Percentiles rank a stretch among this genome's conserved stretches.
phyloP scores from a whole-genome alignment of 1,140 invertebrate genomes.

The Lepidostoma basale region DNA sequence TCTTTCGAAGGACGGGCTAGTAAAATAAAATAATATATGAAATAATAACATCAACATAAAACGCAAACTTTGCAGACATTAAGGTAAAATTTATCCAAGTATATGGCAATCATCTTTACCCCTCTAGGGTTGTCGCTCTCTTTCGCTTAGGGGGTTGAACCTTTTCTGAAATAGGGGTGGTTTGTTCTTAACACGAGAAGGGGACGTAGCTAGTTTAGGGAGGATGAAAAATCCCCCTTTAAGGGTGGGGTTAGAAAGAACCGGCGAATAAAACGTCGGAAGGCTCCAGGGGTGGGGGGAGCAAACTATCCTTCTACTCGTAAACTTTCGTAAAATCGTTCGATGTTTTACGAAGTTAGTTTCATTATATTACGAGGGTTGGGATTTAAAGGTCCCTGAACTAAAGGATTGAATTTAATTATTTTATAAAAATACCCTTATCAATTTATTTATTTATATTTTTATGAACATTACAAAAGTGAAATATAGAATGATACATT shows the following conservation, averaged over 20 bases:
- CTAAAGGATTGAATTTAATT: too few species aligned
- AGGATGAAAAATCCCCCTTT: neutral
- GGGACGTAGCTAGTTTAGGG: neutral
- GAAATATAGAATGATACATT: too few species aligned
- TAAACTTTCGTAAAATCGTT: conserved; percentile 23
- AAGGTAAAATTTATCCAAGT: conserved; percentile 19
- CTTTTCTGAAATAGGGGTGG: neutral
- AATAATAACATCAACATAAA: neutral
- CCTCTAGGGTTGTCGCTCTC: neutral
- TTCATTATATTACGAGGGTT: too few species aligned
- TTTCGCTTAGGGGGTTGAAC: neutral
- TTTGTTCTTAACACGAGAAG: conserved; percentile 16
- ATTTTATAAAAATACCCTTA: too few species aligned
- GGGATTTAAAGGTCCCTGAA: conserved; percentile 10
- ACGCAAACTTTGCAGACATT: neutral
- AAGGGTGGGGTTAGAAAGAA: conserved; percentile 30
- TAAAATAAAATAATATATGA: too few species aligned
- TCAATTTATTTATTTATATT: too few species aligned
- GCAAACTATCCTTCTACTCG: neutral
- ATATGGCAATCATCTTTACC: conserved; percentile 14
- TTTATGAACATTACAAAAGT: too few species aligned
- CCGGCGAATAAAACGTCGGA: conserved; percentile 24
- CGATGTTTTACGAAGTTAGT: conserved; percentile 12
- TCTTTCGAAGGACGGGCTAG: too few species aligned
- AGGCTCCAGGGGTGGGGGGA: neutral